Conservation (phyloP, 1,140 invertebrate genomes). For the Camponotus vicinus region DNA sequence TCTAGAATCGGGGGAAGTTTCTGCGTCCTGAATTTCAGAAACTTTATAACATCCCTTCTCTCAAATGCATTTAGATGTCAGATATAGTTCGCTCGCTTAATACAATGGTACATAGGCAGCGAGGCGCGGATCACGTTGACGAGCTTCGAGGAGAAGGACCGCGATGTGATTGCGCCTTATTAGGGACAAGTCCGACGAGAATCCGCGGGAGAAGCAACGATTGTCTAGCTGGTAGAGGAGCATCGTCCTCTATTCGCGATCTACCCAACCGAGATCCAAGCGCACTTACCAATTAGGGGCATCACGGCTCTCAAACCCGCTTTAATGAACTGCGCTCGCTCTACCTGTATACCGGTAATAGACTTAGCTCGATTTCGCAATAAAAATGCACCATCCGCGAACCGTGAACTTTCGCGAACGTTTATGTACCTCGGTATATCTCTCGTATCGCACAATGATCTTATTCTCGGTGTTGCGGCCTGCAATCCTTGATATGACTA, state of each 20-base stretch:
- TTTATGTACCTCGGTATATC: constrained; percentile 34
- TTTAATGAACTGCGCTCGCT: constrained; percentile 59
- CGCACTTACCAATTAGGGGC: constrained; percentile 79
- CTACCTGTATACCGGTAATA: constrained; percentile 56
- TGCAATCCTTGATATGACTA: background rate
- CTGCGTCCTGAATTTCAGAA: no score
- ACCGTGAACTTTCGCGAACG: constrained; percentile 17
- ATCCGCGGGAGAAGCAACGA: constrained; percentile 62
- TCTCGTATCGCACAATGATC: background rate
- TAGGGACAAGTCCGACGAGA: constrained; percentile 70
- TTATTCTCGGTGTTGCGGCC: background rate
- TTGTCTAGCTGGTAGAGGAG: constrained; percentile 75
- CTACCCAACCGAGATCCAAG: constrained; percentile 64
- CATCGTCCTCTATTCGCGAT: constrained; percentile 75
- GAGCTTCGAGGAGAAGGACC: constrained; percentile 61
- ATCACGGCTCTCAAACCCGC: constrained; percentile 72
- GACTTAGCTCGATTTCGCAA: constrained; percentile 20
- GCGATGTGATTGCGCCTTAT: constrained; percentile 78
- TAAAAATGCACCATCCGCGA: background rate
- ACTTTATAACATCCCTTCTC: no score
- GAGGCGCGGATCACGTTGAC: constrained; percentile 26
- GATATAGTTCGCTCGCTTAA: no score
- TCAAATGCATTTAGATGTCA: no score
- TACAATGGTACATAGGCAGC: constrained; percentile 31
- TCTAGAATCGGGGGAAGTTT: no score